Evolutionary conservation across 2,888 invertebrate species (phyloP), one percentile per base, ranked within the genome.

Genomic region (Rosalia funebris): DNA sequence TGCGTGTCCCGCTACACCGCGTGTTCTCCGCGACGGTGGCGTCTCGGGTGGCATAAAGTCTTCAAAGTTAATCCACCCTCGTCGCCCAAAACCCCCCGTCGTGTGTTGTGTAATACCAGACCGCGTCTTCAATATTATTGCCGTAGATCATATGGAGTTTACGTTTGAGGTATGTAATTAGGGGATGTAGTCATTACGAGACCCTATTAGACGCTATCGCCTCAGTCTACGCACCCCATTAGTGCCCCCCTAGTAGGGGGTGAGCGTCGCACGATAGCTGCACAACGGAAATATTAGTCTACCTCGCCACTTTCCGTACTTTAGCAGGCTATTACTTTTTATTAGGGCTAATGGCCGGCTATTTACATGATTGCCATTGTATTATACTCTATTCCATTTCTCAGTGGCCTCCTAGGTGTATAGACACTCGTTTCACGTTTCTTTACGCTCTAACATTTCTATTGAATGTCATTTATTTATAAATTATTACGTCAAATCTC

Each of bases 161-260:
- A 63, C 59, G 53, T 59, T 34, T 32, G 63, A 53, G 61, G 60
- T 59, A 60, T 61, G 59, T 66, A 66, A 66, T 66, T 66, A 66
- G 61, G 63, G 42, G 12, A 48, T 32, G 54, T 37, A 50, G 61
- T 63, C 57, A 63, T 61, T 61, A 63, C 54, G 11, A 2, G 7
- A 9, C 37, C 42, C 57, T 44, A 56, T 65, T 63, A 60, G 63
- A 66, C 59, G 59, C 34, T 66, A 66, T 66, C 66, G 48, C 54
- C 56, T 41, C 17, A n/a, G 19, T 36, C 46, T 54, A 61, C 53
- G 63, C 60, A 59, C n/a, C n/a, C n/a, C 62, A 65, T 42, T 53
- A 53, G 32, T 32, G 41, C n/a, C 15, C 39, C 34, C 39, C 9
- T 17, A 2, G 32, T 17, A 11, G 52, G 42, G 52, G 14, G 39